Percentiles rank a stretch among this genome's conserved stretches.
phyloP scores from a whole-genome alignment of 2,888 invertebrate genomes.

The Drosophila parthenogenetica region DNA sequence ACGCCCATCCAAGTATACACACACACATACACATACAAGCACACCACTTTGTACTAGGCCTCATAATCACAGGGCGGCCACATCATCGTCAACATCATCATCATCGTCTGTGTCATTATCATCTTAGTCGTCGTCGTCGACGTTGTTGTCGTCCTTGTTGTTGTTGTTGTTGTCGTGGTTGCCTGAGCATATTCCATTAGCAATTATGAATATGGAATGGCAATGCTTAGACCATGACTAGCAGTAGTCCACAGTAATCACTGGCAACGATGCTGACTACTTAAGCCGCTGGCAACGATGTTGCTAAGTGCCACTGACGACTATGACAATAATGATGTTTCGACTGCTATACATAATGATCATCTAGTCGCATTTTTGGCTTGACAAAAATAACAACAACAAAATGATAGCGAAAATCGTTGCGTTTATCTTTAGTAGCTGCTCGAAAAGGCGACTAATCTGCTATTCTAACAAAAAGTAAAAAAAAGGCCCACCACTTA shows the following conservation, averaged over 20 bases:
- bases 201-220: slow-evolving; percentile 83
- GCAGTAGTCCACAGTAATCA: slow-evolving; percentile 64
- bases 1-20: slow-evolving; percentile 18
- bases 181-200: slow-evolving; percentile 83
- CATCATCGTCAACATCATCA: slow-evolving; percentile 40
- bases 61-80: slow-evolving; percentile 53
- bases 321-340: slow-evolving; percentile 23
- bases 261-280: slow-evolving; percentile 66
- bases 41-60: slow-evolving; percentile 62
- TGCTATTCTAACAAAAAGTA: slow-evolving; percentile 22
- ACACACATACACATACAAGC: slow-evolving; percentile 9
- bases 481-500: neutral
- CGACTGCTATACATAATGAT: slow-evolving; percentile 16
- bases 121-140: slow-evolving; percentile 13
- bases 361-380: slow-evolving; percentile 48
- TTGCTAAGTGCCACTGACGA: slow-evolving; percentile 68
- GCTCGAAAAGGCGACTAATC: slow-evolving; percentile 36
- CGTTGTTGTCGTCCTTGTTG: slow-evolving; percentile 13
- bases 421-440: slow-evolving; percentile 15
- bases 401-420: slow-evolving; percentile 19
- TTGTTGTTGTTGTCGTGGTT: slow-evolving; percentile 40
- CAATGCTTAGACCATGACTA: slow-evolving; percentile 69
- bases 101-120: slow-evolving; percentile 18
- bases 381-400: slow-evolving; percentile 25
- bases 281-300: slow-evolving; percentile 75